phyloP scores from a whole-genome alignment of 2,113 vertebrate genomes.

The Columba janthina region DNA sequence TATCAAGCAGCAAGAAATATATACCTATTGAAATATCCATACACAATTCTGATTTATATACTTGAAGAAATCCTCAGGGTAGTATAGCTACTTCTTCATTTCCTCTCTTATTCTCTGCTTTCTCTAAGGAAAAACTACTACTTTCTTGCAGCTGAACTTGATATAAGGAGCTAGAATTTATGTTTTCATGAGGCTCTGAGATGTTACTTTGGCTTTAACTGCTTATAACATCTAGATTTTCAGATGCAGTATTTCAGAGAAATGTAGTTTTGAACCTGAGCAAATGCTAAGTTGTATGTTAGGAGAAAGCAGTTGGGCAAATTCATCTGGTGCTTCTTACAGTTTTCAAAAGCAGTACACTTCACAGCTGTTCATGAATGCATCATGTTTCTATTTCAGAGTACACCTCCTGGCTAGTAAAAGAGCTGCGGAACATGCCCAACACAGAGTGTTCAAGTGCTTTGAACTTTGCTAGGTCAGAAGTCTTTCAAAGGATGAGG shows the following conservation, averaged over 20 bases:
- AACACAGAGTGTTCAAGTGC: background rate
- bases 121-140: background rate
- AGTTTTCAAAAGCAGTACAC: background rate
- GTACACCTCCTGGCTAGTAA: background rate
- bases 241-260: background rate
- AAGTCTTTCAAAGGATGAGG: background rate
- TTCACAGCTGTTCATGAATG: background rate
- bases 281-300: fast-evolving
- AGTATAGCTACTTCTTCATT: background rate
- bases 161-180: background rate
- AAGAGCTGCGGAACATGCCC: background rate
- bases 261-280: background rate
- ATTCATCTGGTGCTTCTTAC: background rate
- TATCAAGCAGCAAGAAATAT: background rate
- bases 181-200: background rate
- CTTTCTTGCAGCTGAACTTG: background rate
- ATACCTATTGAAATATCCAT: background rate
- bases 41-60: background rate
- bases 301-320: background rate
- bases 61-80: background rate
- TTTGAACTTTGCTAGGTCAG: background rate
- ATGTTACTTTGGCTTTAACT: background rate
- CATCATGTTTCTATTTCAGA: background rate
- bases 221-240: background rate
- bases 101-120: background rate